Evolutionary conservation across 2,888 invertebrate genomes (phyloP).

Genomic region (Chironomus tentans): DNA sequence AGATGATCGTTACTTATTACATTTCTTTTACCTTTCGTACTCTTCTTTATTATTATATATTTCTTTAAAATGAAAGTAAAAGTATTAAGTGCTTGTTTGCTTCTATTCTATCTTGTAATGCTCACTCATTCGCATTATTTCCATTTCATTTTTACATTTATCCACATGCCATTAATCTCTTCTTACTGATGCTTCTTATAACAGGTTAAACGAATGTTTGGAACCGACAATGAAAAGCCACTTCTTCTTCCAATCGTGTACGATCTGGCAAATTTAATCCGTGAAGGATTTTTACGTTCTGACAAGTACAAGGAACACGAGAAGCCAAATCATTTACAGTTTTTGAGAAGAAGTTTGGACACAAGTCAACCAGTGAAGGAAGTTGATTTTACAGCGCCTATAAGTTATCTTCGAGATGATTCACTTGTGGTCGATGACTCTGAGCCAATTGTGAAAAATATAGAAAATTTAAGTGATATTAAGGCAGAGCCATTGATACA

Average conservation of each 20-base stretch:
- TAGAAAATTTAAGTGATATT: not conserved
- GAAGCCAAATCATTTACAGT: conserved; percentile 40
- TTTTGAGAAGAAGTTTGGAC: conserved; percentile 42
- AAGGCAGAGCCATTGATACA: conserved; percentile 27
- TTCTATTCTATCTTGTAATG: too few species aligned
- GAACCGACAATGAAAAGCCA: conserved; percentile 40
- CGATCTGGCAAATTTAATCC: conserved; percentile 55
- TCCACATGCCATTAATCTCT: not conserved
- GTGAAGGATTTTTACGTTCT: conserved; percentile 31
- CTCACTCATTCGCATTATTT: not conserved
- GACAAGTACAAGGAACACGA: conserved; percentile 33
- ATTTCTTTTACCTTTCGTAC: not conserved
- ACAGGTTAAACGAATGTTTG: conserved; percentile 54
- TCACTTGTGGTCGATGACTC: conserved; percentile 1
- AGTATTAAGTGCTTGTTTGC: not conserved
- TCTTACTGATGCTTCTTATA: conserved; percentile 34
- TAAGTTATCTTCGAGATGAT: conserved; percentile 4
- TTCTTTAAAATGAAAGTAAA: not conserved
- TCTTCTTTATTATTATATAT: not conserved
- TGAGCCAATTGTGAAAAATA: conserved; percentile 7
- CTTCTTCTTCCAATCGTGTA: conserved; percentile 53
- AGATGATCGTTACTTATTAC: not conserved
- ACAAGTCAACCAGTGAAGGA: conserved; percentile 33
- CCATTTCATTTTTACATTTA: not conserved
- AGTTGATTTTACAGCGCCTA: not conserved